Evolutionary conservation across 2,888 invertebrate genomes (phyloP).

Genomic region (Drosophila eohydei): DNA sequence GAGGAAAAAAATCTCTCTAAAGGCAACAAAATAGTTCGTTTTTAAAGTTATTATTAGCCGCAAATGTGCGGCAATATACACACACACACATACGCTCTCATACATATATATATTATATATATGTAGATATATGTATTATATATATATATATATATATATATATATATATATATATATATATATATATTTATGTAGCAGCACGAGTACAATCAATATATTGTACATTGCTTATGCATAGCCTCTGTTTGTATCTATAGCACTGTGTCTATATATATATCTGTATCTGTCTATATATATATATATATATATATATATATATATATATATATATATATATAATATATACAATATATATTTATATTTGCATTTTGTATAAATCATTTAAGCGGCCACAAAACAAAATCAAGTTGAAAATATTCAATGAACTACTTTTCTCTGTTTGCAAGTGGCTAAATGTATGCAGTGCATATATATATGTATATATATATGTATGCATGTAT

Average conservation of each 20-base stretch:
- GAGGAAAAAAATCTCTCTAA: conserved; percentile 64
- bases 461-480: conserved; percentile 46
- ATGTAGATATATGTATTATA: conserved; percentile 17
- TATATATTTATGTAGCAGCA: conserved; percentile 29
- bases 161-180: conserved; percentile 9
- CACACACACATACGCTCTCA: conserved; percentile 25
- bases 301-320: not conserved
- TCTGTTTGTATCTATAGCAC: conserved; percentile 19
- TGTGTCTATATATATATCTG: conserved; percentile 23
- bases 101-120: not conserved
- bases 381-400: conserved; percentile 67
- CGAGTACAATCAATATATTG: conserved; percentile 60
- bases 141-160: conserved; percentile 1
- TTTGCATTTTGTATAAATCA: conserved; percentile 69
- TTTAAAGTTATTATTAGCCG: conserved; percentile 81
- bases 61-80: conserved; percentile 74
- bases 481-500: conserved; percentile 32
- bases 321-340: conserved; percentile 26
- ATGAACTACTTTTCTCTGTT: conserved; percentile 75
- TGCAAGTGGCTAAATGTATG: conserved; percentile 65
- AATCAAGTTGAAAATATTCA: conserved; percentile 81
- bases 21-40: conserved; percentile 82
- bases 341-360: conserved; percentile 27
- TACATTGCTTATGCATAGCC: conserved; percentile 49
- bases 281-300: conserved; percentile 22